A percentile compares a stretch with the other conserved stretches of the same genome.
phyloP scores from a whole-genome alignment of 2,113 vertebrate species.

The Sitta europaea region DNA sequence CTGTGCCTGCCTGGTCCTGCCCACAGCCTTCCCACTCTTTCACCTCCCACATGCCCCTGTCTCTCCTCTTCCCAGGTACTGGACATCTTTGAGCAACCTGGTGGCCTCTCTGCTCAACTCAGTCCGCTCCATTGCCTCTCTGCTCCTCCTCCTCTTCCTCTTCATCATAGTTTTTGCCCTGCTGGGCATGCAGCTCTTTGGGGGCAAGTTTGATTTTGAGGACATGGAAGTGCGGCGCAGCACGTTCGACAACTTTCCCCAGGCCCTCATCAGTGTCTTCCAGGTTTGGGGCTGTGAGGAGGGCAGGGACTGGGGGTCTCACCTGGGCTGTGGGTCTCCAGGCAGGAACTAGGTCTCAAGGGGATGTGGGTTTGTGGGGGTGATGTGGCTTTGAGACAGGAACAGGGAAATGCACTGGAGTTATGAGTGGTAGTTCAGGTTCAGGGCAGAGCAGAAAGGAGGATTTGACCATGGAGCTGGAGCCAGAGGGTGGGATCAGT shows the following conservation, averaged over 20 bases:
- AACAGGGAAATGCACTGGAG: background rate
- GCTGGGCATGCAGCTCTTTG: conserved; percentile 98
- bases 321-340: background rate
- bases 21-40: background rate
- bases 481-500: background rate
- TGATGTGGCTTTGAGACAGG: background rate
- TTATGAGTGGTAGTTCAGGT: background rate
- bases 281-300: conserved; percentile 77
- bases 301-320: background rate
- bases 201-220: conserved; percentile 91
- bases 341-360: background rate
- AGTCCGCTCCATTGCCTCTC: conserved; percentile 91
- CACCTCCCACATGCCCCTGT: background rate
- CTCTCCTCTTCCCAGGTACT: conserved; percentile 77
- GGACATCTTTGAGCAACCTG: conserved; percentile 91
- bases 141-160: conserved; percentile 95
- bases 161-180: conserved; percentile 94
- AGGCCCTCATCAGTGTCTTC: conserved; percentile 96
- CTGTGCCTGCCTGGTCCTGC: background rate
- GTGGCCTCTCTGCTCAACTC: conserved; percentile 96
- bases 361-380: background rate
- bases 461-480: background rate
- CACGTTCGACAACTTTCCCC: conserved; percentile 95
- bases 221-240: conserved; percentile 83
- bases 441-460: background rate